Base-by-base conservation (phyloP, 2,888 invertebrate genomes). In the Drosophila flavopinicola region DNA sequence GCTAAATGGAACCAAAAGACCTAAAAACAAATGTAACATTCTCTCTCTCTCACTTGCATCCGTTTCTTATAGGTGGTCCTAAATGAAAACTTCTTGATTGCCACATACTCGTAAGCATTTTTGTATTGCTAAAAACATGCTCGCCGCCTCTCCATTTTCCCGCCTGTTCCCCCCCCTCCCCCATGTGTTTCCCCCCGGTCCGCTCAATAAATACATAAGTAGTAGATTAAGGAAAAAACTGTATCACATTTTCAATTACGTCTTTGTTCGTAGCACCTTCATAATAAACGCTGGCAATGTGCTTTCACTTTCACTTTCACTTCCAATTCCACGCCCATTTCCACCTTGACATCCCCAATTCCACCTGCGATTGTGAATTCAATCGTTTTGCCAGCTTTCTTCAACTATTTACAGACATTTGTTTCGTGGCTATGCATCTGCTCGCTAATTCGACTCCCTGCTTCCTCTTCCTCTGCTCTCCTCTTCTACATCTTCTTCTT, bases 231-330 rank as follows among this genome's bases (percentile, higher is more conserved):
- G 76, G 76, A 82, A 85, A 82, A 83, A 85, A 83, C 84, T 88
- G 90, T 91, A 91, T 91, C 91, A 91, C 91, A 91, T 88, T 90
- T 90, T 91, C 83, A 85, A 83, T 89, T 91, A 89, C 91, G 88
- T 89, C 87, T 91, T 90, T 90, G 89, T 90, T 89, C 86, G 87
- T 91, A 91, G 91, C 91, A 91, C 91, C 91, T 88, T 80, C 87
- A 79, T 68, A 74, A 73, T 72, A 82, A 75, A 76, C 73, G 59
- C 79, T 61, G 65, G 73, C 65, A 69, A 69, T 54, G 58, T 68
- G 66, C 60, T 66, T 59, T 11, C 29, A 51, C 30, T 11, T 27
- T 9, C 35, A 33, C 13, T 30, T 33, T 27, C 35, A 7, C 44
- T 7, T 42, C 17, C 38, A 49, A 17, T 17, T 35, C 32, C 25